Evolutionary conservation across 2,113 vertebrate species (phyloP), one percentile per base, ranked within the genome.

Genomic region (Rissa tridactyla): DNA sequence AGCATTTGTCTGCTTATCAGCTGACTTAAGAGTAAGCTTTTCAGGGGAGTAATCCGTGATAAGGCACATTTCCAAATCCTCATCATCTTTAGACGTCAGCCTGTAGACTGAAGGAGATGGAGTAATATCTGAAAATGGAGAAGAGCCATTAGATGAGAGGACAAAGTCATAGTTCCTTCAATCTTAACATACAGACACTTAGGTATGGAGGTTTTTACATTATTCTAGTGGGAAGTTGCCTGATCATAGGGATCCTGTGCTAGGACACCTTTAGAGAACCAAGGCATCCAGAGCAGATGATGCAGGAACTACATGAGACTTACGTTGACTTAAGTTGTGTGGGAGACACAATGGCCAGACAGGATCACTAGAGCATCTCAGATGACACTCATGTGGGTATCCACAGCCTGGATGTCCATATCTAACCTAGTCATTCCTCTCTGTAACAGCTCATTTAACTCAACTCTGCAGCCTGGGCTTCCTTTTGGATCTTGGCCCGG

Each of bases 11-110:
- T 1, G 5, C 1, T 20, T 26, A 11, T 54, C 2, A 20, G 3
- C 0, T 0, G 4, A 3, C 15, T 1, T 2, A 3, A 66, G 2
- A 3, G 1, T 2, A 15, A 96, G 72, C 1, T 44, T 5, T 1
- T 44, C 32, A 1, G 95, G 92, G 23, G 69, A 88, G 51, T 97
- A 95, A 54, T 98, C 98, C 6, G 98, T 98, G 88, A 97, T 83
- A 3, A 98, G 96, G 78, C 98, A 98, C 58, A 97, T 97, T 34
- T 92, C 84, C 47, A 92, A 11, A 3, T 10, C 11, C 30, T 60
- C 13, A 11, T 64, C 21, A 10, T 90, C 47, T 66, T 65, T 29
- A 17, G 92, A 46, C 12, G 34, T 23, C 66, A 98, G 83, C 26
- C 57, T 69, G 80, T 98, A 97, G 54, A 78, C 76, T 16, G 96